Evolutionary conservation across 2,797 vertebrate species (phyloP).

Genomic region (Sus cebifrons): DNA sequence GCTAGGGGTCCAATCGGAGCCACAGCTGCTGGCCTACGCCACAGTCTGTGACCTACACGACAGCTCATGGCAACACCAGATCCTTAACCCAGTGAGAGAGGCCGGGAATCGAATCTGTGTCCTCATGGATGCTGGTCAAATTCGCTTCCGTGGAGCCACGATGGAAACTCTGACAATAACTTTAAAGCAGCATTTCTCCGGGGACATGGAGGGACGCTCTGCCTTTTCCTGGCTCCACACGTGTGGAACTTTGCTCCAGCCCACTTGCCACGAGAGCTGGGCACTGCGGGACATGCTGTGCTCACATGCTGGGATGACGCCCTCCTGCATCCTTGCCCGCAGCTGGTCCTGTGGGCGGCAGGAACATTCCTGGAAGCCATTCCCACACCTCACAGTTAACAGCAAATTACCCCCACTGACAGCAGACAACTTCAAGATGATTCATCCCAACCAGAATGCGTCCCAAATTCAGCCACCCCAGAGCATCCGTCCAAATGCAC

Average conservation of each 20-base stretch:
- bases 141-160: too few species aligned
- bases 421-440: neutral
- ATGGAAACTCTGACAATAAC: too few species aligned
- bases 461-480: neutral
- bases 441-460: neutral
- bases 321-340: rapidly evolving
- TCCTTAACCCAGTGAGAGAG: too few species aligned
- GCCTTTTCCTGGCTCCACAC: neutral
- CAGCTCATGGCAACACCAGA: too few species aligned
- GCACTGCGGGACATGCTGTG: rapidly evolving
- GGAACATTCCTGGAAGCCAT: neutral
- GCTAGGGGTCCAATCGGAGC: too few species aligned
- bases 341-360: too few species aligned
- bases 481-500: rapidly evolving
- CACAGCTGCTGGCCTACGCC: too few species aligned
- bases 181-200: rapidly evolving
- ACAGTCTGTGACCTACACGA: too few species aligned
- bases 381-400: neutral
- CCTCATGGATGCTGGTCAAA: too few species aligned
- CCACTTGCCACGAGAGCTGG: neutral
- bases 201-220: rapidly evolving
- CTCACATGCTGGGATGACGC: rapidly evolving
- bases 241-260: neutral
- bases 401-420: neutral
- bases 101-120: too few species aligned